Evolutionary conservation across 2,113 vertebrate species (phyloP), one percentile per base, ranked within the genome.

Genomic region (Pachyramphus minor): DNA sequence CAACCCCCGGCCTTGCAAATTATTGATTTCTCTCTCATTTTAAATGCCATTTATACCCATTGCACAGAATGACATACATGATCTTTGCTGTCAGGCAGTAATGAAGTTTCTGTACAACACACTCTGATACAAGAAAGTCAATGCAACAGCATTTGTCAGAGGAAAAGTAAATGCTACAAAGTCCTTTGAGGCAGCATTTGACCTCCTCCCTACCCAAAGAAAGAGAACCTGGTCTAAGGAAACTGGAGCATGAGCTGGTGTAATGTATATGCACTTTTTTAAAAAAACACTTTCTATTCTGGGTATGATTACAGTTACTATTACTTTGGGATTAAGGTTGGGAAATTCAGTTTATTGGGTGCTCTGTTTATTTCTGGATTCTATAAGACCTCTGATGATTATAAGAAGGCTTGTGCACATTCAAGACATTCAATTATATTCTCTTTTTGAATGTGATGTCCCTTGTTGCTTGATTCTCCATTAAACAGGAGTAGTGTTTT

Each of bases 101-200:
- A 92, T 64, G 72, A 89, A 92, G 72, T 82, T 95, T 84, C 85
- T 95, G 55, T 87, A 92, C 62, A 75, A 69, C 56, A 83, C 33
- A 58, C 2, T 87, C 53, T 92, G 76, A 85, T 75, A 92, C 15
- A 55, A 84, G 77, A 74, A 90, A 78, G 68, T 71, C 64, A 91
- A 44, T 53, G 67, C n/a, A 66, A 75, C 13, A 87, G n/a, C 60
- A 90, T 93, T 87, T 96, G 82, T 93, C 66, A 93, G 72, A 75
- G n/a, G 25, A 85, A 49, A 92, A 85, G 49, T n/a, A 86, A 66
- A 72, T 85, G 67, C 69, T 66, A 44, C 66, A 66, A 67, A 83
- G 87, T 52, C 21, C 28, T 94, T 58, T 2, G 13, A 93, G n/a
- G 45, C 14, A 87, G 25, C 19, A 35, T 56, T 72, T 84, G 21